Evolutionary conservation across 2,113 vertebrate genomes (phyloP), one percentile per base, ranked within the genome.

Genomic region (Tychaedon coryphoeus): DNA sequence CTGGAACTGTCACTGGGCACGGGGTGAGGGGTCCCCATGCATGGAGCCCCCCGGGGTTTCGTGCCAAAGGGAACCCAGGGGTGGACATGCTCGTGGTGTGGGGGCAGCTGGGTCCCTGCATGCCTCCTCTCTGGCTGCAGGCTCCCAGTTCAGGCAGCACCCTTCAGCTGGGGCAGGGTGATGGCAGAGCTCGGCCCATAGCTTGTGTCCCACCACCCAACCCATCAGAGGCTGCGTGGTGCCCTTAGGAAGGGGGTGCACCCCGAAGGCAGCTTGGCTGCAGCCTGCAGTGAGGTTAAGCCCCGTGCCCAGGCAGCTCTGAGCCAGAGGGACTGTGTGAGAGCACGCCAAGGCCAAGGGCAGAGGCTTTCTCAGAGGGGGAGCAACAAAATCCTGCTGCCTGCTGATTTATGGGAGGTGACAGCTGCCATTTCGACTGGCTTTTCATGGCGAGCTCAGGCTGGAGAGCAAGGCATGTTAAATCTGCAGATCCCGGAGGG

Each of bases 381-480:
- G 20, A 83, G 75, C 62, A 76, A 88, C 36, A 69, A 73, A 78
- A 86, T 23, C 61, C 58, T 19, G 3, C 90, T 79, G 93, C 66
- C 58, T 88, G 90, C 92, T 92, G 94, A 88, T 92, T 85, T 88
- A 76, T 79, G 78, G 62, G 82, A 94, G 57, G 62, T 61, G 90
- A 76, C 92, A 90, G 96, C 94, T 95, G 82, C 88, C 19, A 2
- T 95, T 83, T 85, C 12, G 0, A 76, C n/a, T 19, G 54, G 85
- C 85, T 96, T 94, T 86, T 88, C 60, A 38, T 1, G 54, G 86
- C 0, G 3, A 90, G 88, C 94, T 95, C 74, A 65, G 82, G 81
- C 82, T 83, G 86, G 65, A 88, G 94, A 93, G 79, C 5, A 0
- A 86, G 82, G 82, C 81, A 50, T 1, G 6, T 48, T 57, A 82